These are phyloP conservation scores for Campoplex nolae DNA, from an alignment of 2,888 invertebrate genomes.

Conservation along the genomic window DNA sequence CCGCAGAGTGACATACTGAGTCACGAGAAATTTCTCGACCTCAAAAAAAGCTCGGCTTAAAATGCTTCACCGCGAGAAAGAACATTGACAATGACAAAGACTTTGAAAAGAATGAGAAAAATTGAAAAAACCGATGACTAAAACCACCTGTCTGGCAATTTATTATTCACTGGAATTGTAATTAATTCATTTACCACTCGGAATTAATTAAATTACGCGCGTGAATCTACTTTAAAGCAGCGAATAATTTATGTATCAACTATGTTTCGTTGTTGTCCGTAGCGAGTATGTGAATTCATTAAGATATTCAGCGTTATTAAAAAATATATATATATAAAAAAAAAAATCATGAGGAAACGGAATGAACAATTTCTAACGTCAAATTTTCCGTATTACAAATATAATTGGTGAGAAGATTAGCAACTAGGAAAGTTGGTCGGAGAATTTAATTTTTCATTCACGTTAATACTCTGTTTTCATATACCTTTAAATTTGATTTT, in stretches of 20 bases:
- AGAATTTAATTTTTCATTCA: not conserved
- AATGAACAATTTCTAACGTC: not conserved
- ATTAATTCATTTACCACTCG: not conserved
- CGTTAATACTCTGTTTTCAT: not conserved
- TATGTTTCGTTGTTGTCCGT: not conserved
- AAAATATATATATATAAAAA: too few species aligned
- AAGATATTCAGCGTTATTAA: not conserved
- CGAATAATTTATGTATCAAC: not conserved
- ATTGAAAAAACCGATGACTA: not conserved
- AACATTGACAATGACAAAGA: conserved; percentile 13
- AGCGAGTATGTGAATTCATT: not conserved
- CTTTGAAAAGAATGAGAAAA: not conserved
- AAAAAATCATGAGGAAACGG: not conserved
- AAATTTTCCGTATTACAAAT: not conserved
- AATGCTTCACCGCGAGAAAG: conserved; percentile 39
- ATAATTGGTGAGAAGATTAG: not conserved
- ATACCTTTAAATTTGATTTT: not conserved
- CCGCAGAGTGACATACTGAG: conserved; percentile 5
- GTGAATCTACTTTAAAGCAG: not conserved
- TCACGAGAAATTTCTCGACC: conserved; percentile 42
- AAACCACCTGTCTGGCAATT: not conserved
- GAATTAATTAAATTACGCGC: not conserved
- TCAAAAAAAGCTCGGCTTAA: conserved; percentile 39
- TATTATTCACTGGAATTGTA: not conserved
- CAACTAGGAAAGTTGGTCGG: not conserved